These are phyloP conservation scores for Mobula hypostoma DNA, from an alignment of 2,113 vertebrate genomes.

Conservation along the genomic window DNA sequence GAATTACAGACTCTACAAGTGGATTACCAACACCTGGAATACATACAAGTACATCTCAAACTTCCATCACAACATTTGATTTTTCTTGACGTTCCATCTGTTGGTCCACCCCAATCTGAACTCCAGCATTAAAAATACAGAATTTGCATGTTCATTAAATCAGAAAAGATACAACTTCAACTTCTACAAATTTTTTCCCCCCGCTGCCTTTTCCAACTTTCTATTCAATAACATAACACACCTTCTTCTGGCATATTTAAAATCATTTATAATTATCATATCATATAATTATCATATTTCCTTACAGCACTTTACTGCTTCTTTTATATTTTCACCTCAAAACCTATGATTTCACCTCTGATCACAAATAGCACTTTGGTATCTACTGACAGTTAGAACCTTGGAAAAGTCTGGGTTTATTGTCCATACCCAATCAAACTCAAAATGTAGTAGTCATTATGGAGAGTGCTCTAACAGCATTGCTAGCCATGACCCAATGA, in stretches of 20 bases:
- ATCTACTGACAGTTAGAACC: background rate
- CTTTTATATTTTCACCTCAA: background rate
- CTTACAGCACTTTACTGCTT: too few species aligned
- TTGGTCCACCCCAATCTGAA: too few species aligned
- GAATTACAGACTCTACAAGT: background rate
- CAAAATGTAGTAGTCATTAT: too few species aligned
- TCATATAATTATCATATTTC: background rate
- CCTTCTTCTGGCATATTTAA: background rate
- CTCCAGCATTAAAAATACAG: background rate
- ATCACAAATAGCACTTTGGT: background rate
- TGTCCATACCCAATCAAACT: too few species aligned
- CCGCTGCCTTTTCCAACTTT: background rate
- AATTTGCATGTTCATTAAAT: background rate
- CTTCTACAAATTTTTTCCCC: too few species aligned
- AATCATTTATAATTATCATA: background rate
- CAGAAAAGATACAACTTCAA: background rate
- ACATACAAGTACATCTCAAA: background rate
- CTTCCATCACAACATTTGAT: background rate
- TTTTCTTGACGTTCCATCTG: too few species aligned
- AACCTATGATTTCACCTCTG: background rate
- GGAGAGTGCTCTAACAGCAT: too few species aligned
- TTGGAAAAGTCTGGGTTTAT: too few species aligned
- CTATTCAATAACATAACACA: background rate
- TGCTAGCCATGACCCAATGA: too few species aligned
- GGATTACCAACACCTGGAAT: background rate